Evolutionary conservation across 2,113 vertebrate genomes (phyloP).

Genomic region (Corythornis madagascariensis): DNA sequence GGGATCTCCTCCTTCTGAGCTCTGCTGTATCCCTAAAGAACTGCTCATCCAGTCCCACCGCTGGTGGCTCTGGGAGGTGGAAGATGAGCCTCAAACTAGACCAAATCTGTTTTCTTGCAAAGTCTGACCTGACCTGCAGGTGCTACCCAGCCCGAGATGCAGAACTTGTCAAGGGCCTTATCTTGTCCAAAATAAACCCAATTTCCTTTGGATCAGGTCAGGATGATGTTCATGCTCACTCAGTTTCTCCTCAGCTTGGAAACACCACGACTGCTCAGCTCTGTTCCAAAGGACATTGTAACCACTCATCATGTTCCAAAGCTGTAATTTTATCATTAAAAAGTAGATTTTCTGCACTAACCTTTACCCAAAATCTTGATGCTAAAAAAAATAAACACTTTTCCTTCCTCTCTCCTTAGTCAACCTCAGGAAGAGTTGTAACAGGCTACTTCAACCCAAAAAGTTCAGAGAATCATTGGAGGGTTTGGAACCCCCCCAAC

Average conservation of each 20-base stretch:
- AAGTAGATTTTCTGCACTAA: background rate
- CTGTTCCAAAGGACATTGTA: background rate
- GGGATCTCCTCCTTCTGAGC: background rate
- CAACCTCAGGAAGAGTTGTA: background rate
- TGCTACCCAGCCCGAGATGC: rapidly evolving
- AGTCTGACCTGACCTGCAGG: background rate
- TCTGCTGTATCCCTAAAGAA: background rate
- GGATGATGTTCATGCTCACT: background rate
- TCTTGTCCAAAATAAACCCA: background rate
- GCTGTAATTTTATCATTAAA: rapidly evolving
- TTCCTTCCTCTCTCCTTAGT: background rate
- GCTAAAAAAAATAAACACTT: background rate
- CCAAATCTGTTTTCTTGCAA: background rate
- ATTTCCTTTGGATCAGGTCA: rapidly evolving
- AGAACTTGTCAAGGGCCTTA: background rate
- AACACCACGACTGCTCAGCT: background rate
- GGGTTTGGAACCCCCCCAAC: background rate
- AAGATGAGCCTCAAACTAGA: background rate
- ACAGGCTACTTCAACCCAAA: background rate
- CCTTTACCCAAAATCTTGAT: background rate
- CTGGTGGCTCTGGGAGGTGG: background rate
- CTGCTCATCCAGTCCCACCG: background rate
- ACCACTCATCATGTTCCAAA: background rate
- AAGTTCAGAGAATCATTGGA: background rate
- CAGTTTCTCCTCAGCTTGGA: background rate